Evolutionary conservation across 2,113 vertebrate genomes (phyloP), one percentile per base, ranked within the genome.

Genomic region (Brachyhypopomus gauderio): DNA sequence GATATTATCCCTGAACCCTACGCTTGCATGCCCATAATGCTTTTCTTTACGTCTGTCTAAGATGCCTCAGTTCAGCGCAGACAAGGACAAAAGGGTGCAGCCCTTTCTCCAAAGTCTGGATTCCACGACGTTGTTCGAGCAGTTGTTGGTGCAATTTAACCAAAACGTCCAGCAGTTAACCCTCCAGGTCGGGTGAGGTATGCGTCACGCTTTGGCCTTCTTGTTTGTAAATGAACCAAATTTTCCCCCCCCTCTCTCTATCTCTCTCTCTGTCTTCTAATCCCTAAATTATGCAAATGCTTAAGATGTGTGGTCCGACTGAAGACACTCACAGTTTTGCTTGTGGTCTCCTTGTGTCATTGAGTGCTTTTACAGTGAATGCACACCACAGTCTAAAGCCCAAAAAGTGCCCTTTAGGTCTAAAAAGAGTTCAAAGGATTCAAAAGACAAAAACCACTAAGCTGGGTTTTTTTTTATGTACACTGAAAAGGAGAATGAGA

Each of bases 401-500:
- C 95, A 96, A 97, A 79, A 96, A 96, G 95, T 96, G 94, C 94
- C 93, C 94, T 95, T 95, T 96, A 96, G 95, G 95, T 95, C 95
- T 95, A 96, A 96, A 99, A 98, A 95, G 95, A 96, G 95, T 98
- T 99, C 98, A 99, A 98, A 99, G 97, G 95, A 93, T 95, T 95
- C 88, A 96, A 96, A 97, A 97, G 95, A 99, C 96, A 98, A 98
- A 98, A 97, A 96, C 93, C 95, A 95, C 96, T 99, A 98, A 99
- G 96, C 96, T 97, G 97, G 96, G 96, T 95, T 96, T 98, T 96
- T 96, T 96, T 97, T 96, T 96, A 97, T 96, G 96, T 98, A 98
- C 95, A 96, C 96, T 99, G 96, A 98, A 98, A 97, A 96, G 96
- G 96, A 96, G 95, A 97, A 96, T 96, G 95, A 97, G 96, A 98